These are phyloP conservation scores for Ophioninae sp. DNA, from an alignment of 2,888 invertebrate species.

Conservation along the genomic window DNA sequence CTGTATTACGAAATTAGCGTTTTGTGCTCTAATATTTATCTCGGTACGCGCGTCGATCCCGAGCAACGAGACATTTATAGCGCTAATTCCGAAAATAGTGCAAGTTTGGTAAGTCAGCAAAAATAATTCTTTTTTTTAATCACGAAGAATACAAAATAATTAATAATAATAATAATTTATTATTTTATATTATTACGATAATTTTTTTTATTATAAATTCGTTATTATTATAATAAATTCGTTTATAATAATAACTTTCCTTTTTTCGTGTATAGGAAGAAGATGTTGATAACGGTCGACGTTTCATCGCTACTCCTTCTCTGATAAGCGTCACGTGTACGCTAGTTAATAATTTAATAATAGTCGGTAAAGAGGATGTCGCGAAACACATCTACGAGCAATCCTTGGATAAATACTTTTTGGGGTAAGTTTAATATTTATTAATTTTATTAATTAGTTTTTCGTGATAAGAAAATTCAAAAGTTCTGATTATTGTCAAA, in stretches of 20 bases:
- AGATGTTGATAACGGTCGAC: conserved; percentile 67
- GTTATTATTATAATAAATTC: too few species aligned
- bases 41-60: conserved; percentile 71
- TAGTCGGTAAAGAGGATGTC: conserved; percentile 79
- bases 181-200: too few species aligned
- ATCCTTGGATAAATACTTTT: conserved; percentile 81
- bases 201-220: too few species aligned
- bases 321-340: conserved; percentile 80
- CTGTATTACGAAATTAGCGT: conserved; percentile 75
- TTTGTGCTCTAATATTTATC: conserved; percentile 74
- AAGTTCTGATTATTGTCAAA: background rate
- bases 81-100: conserved; percentile 63
- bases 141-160: too few species aligned
- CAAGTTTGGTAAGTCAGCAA: conserved; percentile 58
- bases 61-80: conserved; percentile 66
- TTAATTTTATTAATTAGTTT: background rate
- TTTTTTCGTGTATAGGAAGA: conserved; percentile 28
- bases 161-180: background rate
- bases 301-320: conserved; percentile 80
- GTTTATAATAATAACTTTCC: background rate
- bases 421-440: conserved; percentile 77
- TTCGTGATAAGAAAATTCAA: conserved; percentile 53
- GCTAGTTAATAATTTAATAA: conserved; percentile 81
- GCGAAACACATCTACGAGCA: conserved; percentile 80
- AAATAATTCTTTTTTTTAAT: background rate